Percentiles rank a stretch among this genome's conserved stretches.
phyloP scores from a whole-genome alignment of 2,113 vertebrate genomes.

The Carlito syrichta region DNA sequence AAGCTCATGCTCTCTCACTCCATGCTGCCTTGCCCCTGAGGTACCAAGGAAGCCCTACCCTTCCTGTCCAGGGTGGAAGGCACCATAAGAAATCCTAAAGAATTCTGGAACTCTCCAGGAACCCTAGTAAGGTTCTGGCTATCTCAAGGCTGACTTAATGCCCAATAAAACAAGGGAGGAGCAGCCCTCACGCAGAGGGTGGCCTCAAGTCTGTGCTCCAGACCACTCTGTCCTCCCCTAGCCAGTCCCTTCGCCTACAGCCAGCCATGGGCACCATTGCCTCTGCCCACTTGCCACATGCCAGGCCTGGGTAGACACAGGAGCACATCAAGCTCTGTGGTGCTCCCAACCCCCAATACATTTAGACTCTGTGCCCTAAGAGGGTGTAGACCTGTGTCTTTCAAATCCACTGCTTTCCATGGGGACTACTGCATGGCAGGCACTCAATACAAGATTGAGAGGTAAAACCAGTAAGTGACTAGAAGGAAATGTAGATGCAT shows the following conservation, averaged over 20 bases:
- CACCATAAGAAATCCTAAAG: background rate
- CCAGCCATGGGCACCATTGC: background rate
- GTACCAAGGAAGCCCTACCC: background rate
- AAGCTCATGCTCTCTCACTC: background rate
- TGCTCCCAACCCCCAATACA: too few relatives aligned
- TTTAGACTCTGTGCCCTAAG: background rate
- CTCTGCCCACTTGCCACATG: too few relatives aligned
- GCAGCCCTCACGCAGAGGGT: too few relatives aligned
- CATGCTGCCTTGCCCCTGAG: background rate
- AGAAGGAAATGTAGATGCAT: background rate
- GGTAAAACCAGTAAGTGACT: background rate
- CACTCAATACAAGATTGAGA: background rate
- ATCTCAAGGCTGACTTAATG: background rate
- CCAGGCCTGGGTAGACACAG: background rate
- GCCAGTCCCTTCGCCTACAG: background rate
- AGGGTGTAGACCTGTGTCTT: background rate
- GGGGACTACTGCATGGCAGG: background rate
- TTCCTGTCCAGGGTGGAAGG: background rate
- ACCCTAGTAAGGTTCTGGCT: background rate
- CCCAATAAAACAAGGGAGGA: background rate
- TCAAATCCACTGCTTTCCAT: background rate
- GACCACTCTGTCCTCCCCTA: background rate
- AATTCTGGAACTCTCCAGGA: background rate
- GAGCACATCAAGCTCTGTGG: background rate
- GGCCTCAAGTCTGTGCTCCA: background rate